These are phyloP conservation scores for Andrena minutula DNA, from an alignment of 2,888 invertebrate species.

Conservation along the genomic window DNA sequence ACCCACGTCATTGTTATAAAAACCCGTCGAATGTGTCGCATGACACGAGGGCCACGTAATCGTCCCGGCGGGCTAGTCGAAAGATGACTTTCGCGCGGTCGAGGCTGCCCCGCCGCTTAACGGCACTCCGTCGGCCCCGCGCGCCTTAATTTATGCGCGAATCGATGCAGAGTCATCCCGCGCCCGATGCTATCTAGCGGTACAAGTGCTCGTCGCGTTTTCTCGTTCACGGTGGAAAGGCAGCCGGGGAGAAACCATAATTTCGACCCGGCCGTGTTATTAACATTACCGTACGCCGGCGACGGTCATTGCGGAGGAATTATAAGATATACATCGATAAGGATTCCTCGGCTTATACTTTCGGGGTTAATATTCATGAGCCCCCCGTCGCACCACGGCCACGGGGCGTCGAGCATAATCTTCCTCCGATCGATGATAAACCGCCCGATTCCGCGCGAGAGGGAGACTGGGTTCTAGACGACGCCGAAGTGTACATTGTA, in stretches of 20 bases:
- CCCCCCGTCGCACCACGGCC: not conserved
- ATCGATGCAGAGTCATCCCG: constrained; percentile 20
- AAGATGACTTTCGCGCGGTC: constrained; percentile 12
- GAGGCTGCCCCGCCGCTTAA: constrained; percentile 6
- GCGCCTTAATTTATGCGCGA: constrained; percentile 29
- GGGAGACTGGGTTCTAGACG: constrained; percentile 18
- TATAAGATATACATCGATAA: constrained; percentile 61
- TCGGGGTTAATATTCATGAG: constrained; percentile 65
- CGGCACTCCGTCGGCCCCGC: too few relatives aligned
- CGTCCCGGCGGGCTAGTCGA: not conserved
- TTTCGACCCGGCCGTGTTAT: constrained; percentile 42
- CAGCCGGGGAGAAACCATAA: constrained; percentile 50
- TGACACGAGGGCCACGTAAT: not conserved
- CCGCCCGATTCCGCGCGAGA: constrained; percentile 42
- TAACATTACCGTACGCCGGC: constrained; percentile 35
- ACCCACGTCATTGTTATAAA: not conserved
- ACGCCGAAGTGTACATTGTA: constrained; percentile 34
- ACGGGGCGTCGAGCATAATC: constrained; percentile 41
- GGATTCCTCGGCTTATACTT: constrained; percentile 62
- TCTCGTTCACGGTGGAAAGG: constrained; percentile 15
- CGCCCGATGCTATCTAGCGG: not conserved
- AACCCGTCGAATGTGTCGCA: not conserved
- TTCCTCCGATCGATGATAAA: constrained; percentile 60
- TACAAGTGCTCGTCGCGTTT: not conserved
- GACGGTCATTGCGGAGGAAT: constrained; percentile 56